Evolutionary conservation across 2,888 invertebrate species (phyloP), one percentile per base, ranked within the genome.

Genomic region (Hirtodrosophila alboralis): DNA sequence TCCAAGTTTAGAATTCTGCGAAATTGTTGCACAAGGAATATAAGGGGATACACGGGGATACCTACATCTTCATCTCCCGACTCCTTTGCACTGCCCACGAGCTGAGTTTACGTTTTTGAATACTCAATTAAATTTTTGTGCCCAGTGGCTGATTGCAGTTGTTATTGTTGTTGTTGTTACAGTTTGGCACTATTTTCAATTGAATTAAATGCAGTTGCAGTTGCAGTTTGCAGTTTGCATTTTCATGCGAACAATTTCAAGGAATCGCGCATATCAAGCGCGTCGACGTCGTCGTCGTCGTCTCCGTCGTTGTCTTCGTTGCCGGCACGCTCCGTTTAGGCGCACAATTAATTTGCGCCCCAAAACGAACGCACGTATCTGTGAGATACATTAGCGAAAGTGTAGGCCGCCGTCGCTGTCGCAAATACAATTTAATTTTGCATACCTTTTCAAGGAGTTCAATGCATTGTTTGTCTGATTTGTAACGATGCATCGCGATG

Each of bases 231-330:
- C 53, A 28, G 53, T 58, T 72, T 71, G 74, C 83, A 84, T 77
- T 80, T 86, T 83, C 86, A 85, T 80, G 87, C 84, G 87, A 87
- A 85, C 88, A 88, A 89, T 88, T 88, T 88, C 89, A 89, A 87
- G 88, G 88, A 88, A 88, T 89, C 84, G 88, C 84, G 88, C 88
- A 88, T 88, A 88, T 88, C 88, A 88, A 88, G 89, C 88, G 88
- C 88, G 87, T 86, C 88, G 80, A 59, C 84, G 87, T 87, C 89
- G 73, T 59, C 60, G 63, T 78, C 58, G 12, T 21, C 26, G 27
- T 34, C 13, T 16, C 6, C n/a, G n/a, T 33, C 6, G 30, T 14
- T 9, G 16, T 34, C 57, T 40, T 38, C 47, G 54, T 33, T 60
- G 71, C 66, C 66, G 89, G 89, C 89, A 88, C 89, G 89, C 89